Evolutionary conservation across 2,113 vertebrate species (phyloP).

Genomic region (Mustela lutreola): DNA sequence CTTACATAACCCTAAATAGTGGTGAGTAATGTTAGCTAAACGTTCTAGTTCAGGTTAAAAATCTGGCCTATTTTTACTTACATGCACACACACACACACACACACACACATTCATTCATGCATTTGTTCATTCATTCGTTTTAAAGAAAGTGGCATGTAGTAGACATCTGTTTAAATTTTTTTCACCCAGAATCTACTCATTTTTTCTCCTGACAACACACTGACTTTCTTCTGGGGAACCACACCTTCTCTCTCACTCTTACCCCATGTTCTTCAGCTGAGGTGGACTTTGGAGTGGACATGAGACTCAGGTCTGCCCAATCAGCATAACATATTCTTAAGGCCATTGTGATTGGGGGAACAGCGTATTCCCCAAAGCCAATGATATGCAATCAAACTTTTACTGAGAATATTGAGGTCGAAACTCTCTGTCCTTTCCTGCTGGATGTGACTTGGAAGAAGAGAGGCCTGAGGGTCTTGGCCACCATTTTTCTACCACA

Average conservation of each 20-base stretch:
- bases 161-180: neutral
- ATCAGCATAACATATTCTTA: neutral
- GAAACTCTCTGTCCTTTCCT: neutral
- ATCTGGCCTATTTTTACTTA: neutral
- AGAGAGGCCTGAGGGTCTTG: neutral
- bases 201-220: neutral
- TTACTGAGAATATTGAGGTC: neutral
- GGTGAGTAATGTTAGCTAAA: neutral
- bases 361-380: neutral
- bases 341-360: neutral
- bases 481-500: neutral
- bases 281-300: neutral
- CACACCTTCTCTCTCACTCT: neutral
- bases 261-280: neutral
- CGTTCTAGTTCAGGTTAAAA: neutral
- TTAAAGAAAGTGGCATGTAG: neutral
- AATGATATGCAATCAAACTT: neutral
- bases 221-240: neutral
- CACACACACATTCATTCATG: neutral
- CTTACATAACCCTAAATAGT: neutral
- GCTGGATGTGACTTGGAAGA: neutral
- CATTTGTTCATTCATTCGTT: neutral
- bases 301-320: neutral
- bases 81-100: neutral
- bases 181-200: neutral